Percentiles rank a stretch among this genome's conserved stretches.
These are phyloP conservation scores for Halictus quadricinctus DNA, from an alignment of 2,888 invertebrate genomes.

Conservation along the genomic window DNA sequence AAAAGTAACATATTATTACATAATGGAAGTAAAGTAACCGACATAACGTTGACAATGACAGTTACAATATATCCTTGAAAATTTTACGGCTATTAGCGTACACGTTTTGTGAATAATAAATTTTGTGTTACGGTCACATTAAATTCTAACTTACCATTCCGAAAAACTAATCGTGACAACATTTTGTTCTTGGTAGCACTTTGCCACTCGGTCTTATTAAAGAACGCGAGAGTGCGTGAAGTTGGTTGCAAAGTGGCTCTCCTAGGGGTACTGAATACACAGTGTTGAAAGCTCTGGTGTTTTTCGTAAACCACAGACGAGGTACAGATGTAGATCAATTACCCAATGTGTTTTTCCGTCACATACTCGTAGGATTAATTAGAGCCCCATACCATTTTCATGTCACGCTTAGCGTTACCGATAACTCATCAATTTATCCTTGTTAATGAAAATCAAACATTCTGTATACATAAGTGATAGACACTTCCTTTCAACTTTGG, in stretches of 20 bases:
- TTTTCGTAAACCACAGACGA: background rate
- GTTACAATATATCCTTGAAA: background rate
- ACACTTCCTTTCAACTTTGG: too few species aligned
- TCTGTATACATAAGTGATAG: too few species aligned
- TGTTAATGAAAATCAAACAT: too few species aligned
- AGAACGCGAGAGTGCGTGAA: conserved; percentile 26
- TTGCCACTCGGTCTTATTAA: conserved; percentile 7
- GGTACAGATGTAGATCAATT: too few species aligned
- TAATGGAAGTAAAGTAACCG: conserved; percentile 66
- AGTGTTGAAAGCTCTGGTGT: background rate
- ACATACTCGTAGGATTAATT: too few species aligned
- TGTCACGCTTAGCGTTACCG: too few species aligned
- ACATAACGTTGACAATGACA: conserved; percentile 39
- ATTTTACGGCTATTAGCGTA: background rate
- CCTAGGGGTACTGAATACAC: background rate
- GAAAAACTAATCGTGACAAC: conserved; percentile 77
- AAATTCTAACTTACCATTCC: conserved; percentile 72
- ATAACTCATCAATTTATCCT: too few species aligned
- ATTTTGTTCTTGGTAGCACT: conserved; percentile 63
- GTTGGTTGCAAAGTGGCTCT: conserved; percentile 11
- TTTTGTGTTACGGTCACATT: background rate
- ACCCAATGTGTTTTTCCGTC: too few species aligned
- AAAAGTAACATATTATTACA: conserved; percentile 67
- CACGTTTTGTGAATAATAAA: conserved; percentile 8
- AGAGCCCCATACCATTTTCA: too few species aligned